phyloP scores from a whole-genome alignment of 2,113 vertebrate genomes.

The Pedetes capensis region DNA sequence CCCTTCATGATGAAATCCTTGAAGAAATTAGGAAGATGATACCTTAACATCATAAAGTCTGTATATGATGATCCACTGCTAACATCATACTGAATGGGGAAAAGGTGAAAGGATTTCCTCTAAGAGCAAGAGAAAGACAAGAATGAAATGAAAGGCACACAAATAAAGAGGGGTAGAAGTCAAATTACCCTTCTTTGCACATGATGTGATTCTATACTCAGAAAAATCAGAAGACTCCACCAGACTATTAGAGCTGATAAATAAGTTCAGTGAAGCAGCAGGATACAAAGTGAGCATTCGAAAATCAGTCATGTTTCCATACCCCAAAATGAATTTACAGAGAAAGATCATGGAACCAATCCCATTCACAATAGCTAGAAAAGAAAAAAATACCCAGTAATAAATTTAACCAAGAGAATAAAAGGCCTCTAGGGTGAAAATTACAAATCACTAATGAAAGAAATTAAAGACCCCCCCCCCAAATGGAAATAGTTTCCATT shows the following conservation, averaged over 20 bases:
- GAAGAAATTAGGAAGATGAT: neutral
- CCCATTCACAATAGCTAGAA: neutral
- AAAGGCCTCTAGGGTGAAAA: neutral
- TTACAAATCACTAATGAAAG: neutral
- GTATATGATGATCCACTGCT: neutral
- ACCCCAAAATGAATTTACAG: neutral
- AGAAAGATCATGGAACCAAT: neutral
- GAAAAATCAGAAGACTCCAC: neutral
- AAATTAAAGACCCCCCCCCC: neutral
- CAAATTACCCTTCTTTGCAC: neutral
- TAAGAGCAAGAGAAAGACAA: neutral
- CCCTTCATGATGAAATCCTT: neutral
- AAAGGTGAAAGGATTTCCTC: neutral
- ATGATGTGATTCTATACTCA: neutral
- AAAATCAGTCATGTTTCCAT: neutral
- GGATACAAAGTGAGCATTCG: neutral
- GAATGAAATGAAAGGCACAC: neutral
- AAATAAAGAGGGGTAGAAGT: neutral
- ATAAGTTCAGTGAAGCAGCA: neutral
- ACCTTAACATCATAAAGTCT: neutral
- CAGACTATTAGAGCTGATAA: neutral
- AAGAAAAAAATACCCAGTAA: neutral
- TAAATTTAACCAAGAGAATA: neutral
- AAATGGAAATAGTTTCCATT: neutral
- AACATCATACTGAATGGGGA: neutral